phyloP scores from a whole-genome alignment of 2,113 vertebrate genomes.

The Psittacara wagleri region DNA sequence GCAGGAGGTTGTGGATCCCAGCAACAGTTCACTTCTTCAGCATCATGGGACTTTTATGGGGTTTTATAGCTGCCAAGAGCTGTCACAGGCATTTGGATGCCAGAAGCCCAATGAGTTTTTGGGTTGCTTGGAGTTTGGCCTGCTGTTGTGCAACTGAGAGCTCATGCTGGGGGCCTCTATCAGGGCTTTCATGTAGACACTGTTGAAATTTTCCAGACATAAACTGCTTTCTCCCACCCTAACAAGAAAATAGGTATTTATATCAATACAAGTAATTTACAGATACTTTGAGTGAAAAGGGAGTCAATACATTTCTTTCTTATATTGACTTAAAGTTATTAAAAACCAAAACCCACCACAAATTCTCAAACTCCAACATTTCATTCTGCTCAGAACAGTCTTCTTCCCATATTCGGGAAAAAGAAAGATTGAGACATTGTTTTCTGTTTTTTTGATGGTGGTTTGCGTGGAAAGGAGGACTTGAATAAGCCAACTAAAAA shows the following conservation, averaged over 20 bases:
- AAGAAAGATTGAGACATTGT: background rate
- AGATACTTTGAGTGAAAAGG: background rate
- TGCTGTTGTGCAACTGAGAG: background rate
- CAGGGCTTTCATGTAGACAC: background rate
- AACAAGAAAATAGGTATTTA: background rate
- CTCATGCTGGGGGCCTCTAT: background rate
- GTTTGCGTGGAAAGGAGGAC: background rate
- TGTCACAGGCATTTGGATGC: background rate
- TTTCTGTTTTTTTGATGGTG: background rate
- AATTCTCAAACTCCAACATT: background rate
- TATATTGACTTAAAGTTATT: background rate
- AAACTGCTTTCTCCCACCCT: fast-evolving
- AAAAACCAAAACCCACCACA: background rate
- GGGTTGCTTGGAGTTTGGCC: background rate
- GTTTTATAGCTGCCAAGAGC: background rate
- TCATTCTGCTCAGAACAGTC: background rate
- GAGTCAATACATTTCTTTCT: background rate
- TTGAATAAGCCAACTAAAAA: background rate
- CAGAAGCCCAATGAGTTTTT: background rate
- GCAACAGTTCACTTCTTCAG: background rate
- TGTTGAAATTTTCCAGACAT: background rate
- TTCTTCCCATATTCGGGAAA: background rate
- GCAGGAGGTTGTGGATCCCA: background rate
- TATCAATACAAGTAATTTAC: background rate
- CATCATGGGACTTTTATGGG: background rate